phyloP scores from a whole-genome alignment of 1,140 invertebrate genomes.

The Drosophila rufa region DNA sequence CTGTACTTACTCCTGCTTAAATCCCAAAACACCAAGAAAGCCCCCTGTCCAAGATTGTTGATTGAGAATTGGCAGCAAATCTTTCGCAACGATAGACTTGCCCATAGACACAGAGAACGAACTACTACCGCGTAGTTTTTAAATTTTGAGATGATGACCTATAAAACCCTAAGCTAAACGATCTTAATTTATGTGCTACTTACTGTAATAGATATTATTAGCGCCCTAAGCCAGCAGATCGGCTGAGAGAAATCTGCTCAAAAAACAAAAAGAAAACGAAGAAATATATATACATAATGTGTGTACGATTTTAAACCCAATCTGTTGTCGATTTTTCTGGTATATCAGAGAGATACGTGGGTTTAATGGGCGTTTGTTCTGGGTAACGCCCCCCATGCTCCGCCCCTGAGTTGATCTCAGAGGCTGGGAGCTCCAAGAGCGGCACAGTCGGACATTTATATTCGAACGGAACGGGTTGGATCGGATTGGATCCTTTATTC shows the following conservation, averaged over 20 bases:
- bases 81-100: background rate
- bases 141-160: slow-evolving; percentile 21
- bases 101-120: background rate
- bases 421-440: background rate
- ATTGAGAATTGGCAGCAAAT: background rate
- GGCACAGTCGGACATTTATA: slow-evolving; percentile 20
- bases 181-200: slow-evolving; percentile 50
- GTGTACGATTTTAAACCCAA: slow-evolving; percentile 35
- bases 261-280: slow-evolving; percentile 29
- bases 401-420: slow-evolving; percentile 22
- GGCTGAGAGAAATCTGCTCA: slow-evolving; percentile 54
- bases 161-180: slow-evolving; percentile 39
- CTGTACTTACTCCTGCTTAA: slow-evolving; percentile 32
- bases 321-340: background rate
- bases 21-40: background rate
- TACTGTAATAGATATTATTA: slow-evolving; percentile 68
- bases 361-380: slow-evolving; percentile 39
- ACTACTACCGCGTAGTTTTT: slow-evolving; percentile 28
- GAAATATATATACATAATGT: slow-evolving; percentile 33
- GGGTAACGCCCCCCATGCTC: slow-evolving; percentile 25
- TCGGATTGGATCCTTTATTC: background rate
- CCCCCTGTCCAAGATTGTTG: slow-evolving; percentile 1
- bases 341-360: background rate
- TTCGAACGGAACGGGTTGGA: slow-evolving; percentile 6
- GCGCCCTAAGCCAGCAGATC: slow-evolving; percentile 38